phyloP scores from a whole-genome alignment of 2,797 vertebrate genomes.

The Synanceia verrucosa region DNA sequence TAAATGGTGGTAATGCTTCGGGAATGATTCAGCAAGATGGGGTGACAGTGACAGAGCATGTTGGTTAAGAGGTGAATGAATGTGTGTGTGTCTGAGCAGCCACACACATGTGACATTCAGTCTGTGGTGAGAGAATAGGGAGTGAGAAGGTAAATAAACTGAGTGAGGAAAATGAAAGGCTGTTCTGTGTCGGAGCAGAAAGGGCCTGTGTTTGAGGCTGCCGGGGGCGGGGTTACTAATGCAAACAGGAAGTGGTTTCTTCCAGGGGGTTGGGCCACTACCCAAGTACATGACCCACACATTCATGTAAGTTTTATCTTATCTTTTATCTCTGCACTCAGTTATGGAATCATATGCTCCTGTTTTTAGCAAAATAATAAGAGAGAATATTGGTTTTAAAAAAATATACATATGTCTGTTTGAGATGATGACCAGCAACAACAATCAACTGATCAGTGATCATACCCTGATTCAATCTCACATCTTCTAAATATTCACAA shows the following conservation, averaged over 20 bases:
- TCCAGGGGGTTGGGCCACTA: conserved; percentile 57
- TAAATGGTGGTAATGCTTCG: conserved; percentile 1
- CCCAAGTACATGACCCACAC: conserved; percentile 14
- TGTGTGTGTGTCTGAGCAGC: conserved; percentile 16
- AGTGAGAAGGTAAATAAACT: conserved; percentile 72
- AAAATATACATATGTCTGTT: no score
- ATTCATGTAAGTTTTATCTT: conserved; percentile 6
- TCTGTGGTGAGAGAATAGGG: conserved; percentile 61
- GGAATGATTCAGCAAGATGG: conserved; percentile 41
- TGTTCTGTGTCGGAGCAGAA: conserved; percentile 67
- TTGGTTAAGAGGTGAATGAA: conserved; percentile 43
- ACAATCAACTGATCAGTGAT: no score
- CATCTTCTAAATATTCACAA: no score
- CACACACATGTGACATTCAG: conserved; percentile 43
- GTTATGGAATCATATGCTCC: neutral
- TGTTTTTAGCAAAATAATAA: neutral
- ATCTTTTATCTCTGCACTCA: neutral
- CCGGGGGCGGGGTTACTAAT: conserved; percentile 62
- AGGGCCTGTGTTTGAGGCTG: conserved; percentile 69
- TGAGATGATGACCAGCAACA: no score
- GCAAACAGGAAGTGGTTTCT: conserved; percentile 83
- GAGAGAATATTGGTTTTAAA: neutral
- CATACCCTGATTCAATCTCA: no score
- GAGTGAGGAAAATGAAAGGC: conserved; percentile 58
- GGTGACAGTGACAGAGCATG: conserved; percentile 49